Conservation (phyloP, 2,113 vertebrate genomes). For the Suricata suricatta region DNA sequence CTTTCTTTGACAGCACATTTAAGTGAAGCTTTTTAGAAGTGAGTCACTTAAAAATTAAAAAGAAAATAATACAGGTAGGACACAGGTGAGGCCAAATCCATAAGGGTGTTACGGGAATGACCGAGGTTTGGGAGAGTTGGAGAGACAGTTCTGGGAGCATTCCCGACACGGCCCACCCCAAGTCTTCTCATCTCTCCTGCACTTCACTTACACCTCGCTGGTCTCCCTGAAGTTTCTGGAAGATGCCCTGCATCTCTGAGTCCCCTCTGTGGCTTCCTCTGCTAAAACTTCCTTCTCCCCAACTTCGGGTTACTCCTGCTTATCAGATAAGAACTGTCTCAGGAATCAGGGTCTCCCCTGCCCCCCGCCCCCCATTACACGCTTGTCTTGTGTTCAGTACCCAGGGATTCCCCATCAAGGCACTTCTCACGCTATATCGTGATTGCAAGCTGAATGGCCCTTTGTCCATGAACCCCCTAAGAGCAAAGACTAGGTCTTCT, state of each 20-base stretch:
- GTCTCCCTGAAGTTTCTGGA: not conserved
- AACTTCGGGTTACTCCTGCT: not conserved
- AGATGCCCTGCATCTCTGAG: not conserved
- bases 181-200: accelerated
- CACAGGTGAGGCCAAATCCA: not conserved
- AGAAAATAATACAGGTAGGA: not conserved
- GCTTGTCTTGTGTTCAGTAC: not conserved
- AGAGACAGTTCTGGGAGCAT: not conserved
- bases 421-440: not conserved
- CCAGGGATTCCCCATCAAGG: not conserved
- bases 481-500: not conserved
- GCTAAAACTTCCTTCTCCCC: not conserved
- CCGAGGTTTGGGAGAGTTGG: not conserved
- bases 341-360: not conserved
- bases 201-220: not conserved
- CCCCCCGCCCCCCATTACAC: accelerated
- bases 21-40: not conserved
- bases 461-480: not conserved
- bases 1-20: not conserved
- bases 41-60: not conserved
- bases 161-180: not conserved
- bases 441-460: too few relatives aligned
- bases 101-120: not conserved
- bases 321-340: not conserved
- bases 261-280: not conserved